These are phyloP conservation scores for Brienomyrus longianalis DNA, from an alignment of 2,113 vertebrate genomes.

Conservation along the genomic window DNA sequence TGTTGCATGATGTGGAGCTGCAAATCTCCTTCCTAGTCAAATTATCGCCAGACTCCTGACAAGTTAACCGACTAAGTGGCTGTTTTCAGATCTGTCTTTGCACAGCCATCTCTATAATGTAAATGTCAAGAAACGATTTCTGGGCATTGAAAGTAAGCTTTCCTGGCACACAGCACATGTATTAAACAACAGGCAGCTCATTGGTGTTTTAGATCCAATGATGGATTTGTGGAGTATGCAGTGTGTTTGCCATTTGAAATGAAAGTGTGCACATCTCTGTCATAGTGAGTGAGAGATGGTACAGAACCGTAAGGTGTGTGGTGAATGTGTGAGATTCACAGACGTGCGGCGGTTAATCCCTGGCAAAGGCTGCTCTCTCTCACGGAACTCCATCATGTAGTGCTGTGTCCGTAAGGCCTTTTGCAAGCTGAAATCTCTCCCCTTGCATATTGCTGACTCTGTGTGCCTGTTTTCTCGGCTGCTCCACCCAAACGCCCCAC, in stretches of 20 bases:
- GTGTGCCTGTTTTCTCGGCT: slow-evolving; percentile 43
- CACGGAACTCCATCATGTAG: neutral
- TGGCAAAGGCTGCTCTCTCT: neutral
- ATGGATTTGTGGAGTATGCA: neutral
- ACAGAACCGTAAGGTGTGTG: neutral
- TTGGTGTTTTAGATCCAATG: neutral
- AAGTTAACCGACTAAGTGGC: neutral
- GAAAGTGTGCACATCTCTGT: neutral
- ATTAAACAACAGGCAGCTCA: neutral
- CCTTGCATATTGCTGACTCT: slow-evolving; percentile 28
- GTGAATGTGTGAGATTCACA: neutral
- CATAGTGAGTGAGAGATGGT: neutral
- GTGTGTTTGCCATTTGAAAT: neutral
- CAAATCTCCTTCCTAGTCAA: neutral
- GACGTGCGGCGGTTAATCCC: neutral
- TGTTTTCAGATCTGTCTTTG: neutral
- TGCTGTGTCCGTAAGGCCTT: neutral
- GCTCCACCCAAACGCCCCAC: slow-evolving; percentile 52
- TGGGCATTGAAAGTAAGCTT: neutral
- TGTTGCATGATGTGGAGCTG: neutral
- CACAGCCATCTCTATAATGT: neutral
- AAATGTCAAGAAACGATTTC: neutral
- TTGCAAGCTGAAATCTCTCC: neutral
- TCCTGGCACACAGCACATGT: neutral
- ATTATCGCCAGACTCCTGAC: neutral